Evolutionary conservation across 2,113 vertebrate species (phyloP), one percentile per base, ranked within the genome.

Genomic region (Grus americana): DNA sequence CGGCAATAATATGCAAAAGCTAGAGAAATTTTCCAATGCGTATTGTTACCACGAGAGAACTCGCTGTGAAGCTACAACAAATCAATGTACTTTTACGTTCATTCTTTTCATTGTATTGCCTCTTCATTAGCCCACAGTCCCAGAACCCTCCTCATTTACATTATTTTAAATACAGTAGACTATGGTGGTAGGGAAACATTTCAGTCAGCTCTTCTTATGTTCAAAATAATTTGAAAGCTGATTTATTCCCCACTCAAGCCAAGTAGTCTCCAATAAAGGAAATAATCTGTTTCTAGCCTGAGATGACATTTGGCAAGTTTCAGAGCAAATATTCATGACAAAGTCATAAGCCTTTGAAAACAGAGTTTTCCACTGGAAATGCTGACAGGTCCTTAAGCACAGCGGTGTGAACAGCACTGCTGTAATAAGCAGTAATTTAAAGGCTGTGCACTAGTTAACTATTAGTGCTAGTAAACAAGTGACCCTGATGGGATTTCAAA

Each of bases 401-500:
- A 82, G 70, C n/a, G 92, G 83, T 92, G 93, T 93, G 95, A 97
- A 92, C 94, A 97, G 83, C 88, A 73, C 54, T 4, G 44, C 78
- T 63, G 57, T 82, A 95, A 95, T 83, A 93, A 97, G 87, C 70
- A 85, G 75, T 96, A 91, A 97, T 94, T 97, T 97, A 97, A 95
- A 74, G 82, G 76, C 86, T 97, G 52, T 76, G 68, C 95, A 93
- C 93, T 86, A 90, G 91, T 92, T 94, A 94, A 88, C 88, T 97
- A 92, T 88, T 79, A 96, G 88, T 96, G 95, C 95, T 93, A 97
- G 92, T 97, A 97, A 97, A 97, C 96, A 97, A 97, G 95, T 97
- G 65, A 93, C 75, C 92, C 97, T 97, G 96, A 95, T 96, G 97
- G 91, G 97, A 96, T 97, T 97, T 97, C 95, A 96, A 97, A 97